These are phyloP conservation scores for Mastomys natalensis DNA, from an alignment of 2,113 vertebrate species.

Conservation along the genomic window DNA sequence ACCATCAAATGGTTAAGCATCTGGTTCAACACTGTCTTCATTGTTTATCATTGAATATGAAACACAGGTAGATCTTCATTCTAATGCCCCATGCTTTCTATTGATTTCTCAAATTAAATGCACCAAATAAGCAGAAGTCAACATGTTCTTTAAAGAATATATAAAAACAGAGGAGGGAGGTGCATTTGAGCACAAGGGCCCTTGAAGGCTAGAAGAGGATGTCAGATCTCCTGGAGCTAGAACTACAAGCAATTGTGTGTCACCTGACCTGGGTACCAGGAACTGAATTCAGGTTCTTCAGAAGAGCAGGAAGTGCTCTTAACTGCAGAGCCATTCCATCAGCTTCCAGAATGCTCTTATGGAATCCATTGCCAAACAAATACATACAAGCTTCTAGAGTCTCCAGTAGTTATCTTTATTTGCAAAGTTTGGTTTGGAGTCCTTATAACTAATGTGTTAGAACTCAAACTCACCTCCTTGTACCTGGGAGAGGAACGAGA, in stretches of 20 bases:
- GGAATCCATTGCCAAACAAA: not conserved
- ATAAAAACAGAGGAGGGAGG: no score
- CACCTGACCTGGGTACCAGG: not conserved
- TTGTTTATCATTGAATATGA: not conserved
- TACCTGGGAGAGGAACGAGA: not conserved
- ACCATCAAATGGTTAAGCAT: conserved; percentile 22
- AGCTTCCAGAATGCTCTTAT: not conserved
- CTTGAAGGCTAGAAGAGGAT: not conserved
- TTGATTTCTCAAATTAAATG: not conserved
- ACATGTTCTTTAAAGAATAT: not conserved
- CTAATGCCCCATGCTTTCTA: not conserved
- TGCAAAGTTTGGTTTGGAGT: not conserved
- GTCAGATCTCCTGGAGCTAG: not conserved
- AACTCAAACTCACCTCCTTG: not conserved
- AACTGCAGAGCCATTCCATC: no score
- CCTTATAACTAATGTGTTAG: not conserved
- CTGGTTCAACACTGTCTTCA: not conserved
- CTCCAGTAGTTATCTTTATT: not conserved
- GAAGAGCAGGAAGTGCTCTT: not conserved
- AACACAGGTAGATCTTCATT: not conserved
- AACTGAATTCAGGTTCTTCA: no score
- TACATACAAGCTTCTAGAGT: not conserved
- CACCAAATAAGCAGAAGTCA: not conserved
- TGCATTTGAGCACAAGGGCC: not conserved
- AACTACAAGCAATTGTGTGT: not conserved